Percentiles rank a stretch among this genome's conserved stretches.
Evolutionary conservation across 2,113 vertebrate species (phyloP).

Genomic region (Cololabis saira): DNA sequence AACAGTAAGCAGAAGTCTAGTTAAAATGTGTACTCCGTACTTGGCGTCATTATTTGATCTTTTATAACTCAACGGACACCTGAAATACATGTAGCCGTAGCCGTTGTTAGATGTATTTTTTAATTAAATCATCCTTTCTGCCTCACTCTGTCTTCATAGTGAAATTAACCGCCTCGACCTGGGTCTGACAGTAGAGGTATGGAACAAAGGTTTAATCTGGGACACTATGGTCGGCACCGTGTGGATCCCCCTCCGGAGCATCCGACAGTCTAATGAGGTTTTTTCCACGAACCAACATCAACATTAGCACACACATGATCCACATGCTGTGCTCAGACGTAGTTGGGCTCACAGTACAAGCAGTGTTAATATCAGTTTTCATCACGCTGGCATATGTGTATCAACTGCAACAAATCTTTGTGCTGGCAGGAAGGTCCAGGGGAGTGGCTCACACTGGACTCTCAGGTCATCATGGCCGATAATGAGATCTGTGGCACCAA

Average conservation of each 20-base stretch:
- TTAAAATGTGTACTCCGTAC: too few relatives aligned
- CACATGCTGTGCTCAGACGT: too few relatives aligned
- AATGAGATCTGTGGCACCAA: conserved; percentile 98
- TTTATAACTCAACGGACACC: background rate
- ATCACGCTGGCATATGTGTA: background rate
- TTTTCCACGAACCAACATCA: conserved; percentile 57
- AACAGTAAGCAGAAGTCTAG: too few relatives aligned
- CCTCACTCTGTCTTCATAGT: conserved; percentile 68
- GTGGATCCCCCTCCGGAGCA: conserved; percentile 93
- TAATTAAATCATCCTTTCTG: background rate
- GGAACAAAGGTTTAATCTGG: conserved; percentile 99
- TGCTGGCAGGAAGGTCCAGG: conserved; percentile 91
- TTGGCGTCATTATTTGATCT: background rate
- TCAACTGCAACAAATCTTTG: background rate
- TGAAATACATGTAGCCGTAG: background rate
- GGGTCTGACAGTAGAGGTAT: conserved; percentile 95
- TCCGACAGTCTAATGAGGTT: conserved; percentile 97
- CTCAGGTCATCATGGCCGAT: conserved; percentile 96
- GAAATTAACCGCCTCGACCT: conserved; percentile 96
- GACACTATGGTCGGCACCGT: conserved; percentile 98
- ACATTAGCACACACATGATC: background rate
- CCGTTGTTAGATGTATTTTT: background rate
- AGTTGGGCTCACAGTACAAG: background rate
- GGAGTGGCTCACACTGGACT: conserved; percentile 96
- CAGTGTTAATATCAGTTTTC: conserved; percentile 1